Base-by-base conservation (phyloP, 2,888 invertebrate genomes). In the Diarsia brunnea region DNA sequence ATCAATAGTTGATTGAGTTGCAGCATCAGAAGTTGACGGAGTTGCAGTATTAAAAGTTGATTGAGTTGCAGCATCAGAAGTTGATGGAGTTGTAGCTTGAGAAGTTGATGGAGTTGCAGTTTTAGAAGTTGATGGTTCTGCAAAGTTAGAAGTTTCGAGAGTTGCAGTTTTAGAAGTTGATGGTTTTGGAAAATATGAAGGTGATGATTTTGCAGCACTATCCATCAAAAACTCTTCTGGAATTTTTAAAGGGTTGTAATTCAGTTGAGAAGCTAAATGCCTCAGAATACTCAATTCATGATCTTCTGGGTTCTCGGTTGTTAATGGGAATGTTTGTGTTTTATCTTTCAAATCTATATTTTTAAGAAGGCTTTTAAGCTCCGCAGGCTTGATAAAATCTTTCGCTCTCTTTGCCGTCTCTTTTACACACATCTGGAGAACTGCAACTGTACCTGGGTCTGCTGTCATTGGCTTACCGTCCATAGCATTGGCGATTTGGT, bases 211-310 rank as follows among this genome's bases (percentile, higher is more conserved):
- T n/a, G 11, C n/a, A 53, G 4, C 12, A 53, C 38, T 38, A 38
- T 8, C 38, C 38, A 38, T 80, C 47, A 75, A 73, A 38, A 64
- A 14, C 10, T 90, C 85, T 85, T 95, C 94, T 14, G 90, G 70
- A 55, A 95, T 89, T 79, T 90, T 90, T 14, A 95, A 79, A 5
- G 96, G 96, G 82, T 96, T 96, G 74, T 95, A 95, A 67, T 88
- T 90, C 55, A 81, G 91, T 81, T 93, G 93, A 0, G 88, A 79
- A 16, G 88, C 84, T 38, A 96, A 88, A 84, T 94, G 90, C 45
- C 92, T 85, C 10, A 95, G 43, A 51, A 90, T 87, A 11, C 82
- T 70, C 4, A 93, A 81, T 69, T 93, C 95, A 70, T 85, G 84
- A 66, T 92, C 87, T 8, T 86, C 79, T 2, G 38, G 38, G 38